These are phyloP conservation scores for Thera obeliscata DNA, from an alignment of 2,888 invertebrate genomes.

Conservation along the genomic window DNA sequence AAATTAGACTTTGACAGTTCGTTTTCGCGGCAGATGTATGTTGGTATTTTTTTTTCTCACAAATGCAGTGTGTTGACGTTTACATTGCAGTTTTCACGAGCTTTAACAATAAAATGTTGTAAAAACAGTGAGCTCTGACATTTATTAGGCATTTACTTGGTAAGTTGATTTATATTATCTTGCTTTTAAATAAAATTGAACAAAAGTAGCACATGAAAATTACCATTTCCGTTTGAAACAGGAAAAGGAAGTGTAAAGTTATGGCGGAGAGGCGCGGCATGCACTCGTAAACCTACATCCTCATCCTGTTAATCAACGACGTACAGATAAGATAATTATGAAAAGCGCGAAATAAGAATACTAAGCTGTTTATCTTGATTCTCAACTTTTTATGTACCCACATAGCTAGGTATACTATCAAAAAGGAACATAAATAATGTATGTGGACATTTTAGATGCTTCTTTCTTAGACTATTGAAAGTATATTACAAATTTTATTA, in stretches of 20 bases:
- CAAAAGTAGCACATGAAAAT: slow-evolving; percentile 34
- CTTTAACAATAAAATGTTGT: slow-evolving; percentile 20
- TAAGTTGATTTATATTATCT: slow-evolving; percentile 40
- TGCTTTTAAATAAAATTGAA: slow-evolving; percentile 6
- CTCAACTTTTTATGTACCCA: too few species aligned
- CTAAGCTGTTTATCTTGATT: too few species aligned
- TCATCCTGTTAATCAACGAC: slow-evolving; percentile 63
- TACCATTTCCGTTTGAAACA: slow-evolving; percentile 74
- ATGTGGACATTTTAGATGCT: too few species aligned
- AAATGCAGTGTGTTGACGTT: slow-evolving; percentile 51
- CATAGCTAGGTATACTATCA: too few species aligned
- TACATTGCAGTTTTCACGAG: slow-evolving; percentile 37
- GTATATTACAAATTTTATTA: too few species aligned
- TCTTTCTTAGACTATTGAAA: too few species aligned
- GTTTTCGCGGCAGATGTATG: slow-evolving; percentile 53
- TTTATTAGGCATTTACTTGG: slow-evolving; percentile 32
- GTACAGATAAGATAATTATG: slow-evolving; percentile 46
- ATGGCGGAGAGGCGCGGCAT: slow-evolving; percentile 72
- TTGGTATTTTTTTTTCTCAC: slow-evolving; percentile 38
- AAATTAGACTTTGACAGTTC: slow-evolving; percentile 47
- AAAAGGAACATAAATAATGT: too few species aligned
- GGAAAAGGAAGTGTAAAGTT: slow-evolving; percentile 85
- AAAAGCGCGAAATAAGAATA: slow-evolving; percentile 48
- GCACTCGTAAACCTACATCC: slow-evolving; percentile 56
- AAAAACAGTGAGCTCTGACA: slow-evolving; percentile 8